Evolutionary conservation across 2,797 vertebrate species (phyloP), one percentile per base, ranked within the genome.

Genomic region (Oreochromis mossambicus): DNA sequence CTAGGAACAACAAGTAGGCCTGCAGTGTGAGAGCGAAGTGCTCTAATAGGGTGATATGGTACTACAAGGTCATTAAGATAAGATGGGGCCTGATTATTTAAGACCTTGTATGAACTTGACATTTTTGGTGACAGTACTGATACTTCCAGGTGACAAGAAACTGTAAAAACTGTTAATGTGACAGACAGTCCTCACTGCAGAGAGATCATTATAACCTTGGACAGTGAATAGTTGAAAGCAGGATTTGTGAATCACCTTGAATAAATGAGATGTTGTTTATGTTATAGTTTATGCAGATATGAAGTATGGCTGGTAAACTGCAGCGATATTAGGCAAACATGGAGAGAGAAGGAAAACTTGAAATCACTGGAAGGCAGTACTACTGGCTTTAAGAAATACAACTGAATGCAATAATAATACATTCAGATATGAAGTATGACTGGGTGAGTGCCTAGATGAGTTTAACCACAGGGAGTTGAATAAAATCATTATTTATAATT

Each of bases 111-210:
- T 32, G 56, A 61, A 61, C 29, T 34, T 34, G 15, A 11, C 8
- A 61, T 19, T 61, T 34, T 61, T 19, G 56, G 13, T 94, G 94
- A 95, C 94, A 96, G 86, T 89, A 87, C 83, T 89, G 83, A 79
- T 90, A 91, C 93, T 95, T 87, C 70, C 81, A 92, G 86, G 92
- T 92, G 93, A 95, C 91, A 95, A 86, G 83, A 34, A 58, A 2
- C 32, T 19, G 85, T 78, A 80, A 38, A 38, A 36, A 36, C 29
- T 58, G 19, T 77, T 19, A 63, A 8, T 26, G 13, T 78, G 32
- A 78, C 50, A 24, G 56, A 81, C 21, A 50, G 36, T 7, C 46
- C 8, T 82, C 6, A 2, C 13, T 34, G 21, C 77, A 19, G 14
- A 41, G 6, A 48, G 34, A n/a, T 14, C 24, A 38, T 26, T 4